Evolutionary conservation across 2,888 invertebrate species (phyloP).

Genomic region (Thymelicus acteon): DNA sequence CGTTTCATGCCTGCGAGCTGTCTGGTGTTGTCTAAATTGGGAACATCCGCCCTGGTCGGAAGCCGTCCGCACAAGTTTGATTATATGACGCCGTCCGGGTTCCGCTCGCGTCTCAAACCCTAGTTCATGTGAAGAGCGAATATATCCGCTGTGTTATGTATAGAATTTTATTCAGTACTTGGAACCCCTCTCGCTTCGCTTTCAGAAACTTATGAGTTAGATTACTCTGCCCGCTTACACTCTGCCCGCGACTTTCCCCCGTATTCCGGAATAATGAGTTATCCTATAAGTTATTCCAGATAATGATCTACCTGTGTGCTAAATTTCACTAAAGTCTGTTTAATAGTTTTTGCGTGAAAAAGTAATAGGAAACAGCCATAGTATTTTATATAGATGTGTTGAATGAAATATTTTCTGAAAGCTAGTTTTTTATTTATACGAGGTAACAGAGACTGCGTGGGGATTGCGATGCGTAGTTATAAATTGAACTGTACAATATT

Average conservation of each 20-base stretch:
- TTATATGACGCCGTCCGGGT: constrained; percentile 47
- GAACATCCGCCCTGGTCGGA: constrained; percentile 65
- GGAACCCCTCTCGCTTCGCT: background rate
- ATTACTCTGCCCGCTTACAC: too few species aligned
- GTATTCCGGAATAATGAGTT: too few species aligned
- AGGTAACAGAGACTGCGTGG: constrained; percentile 46
- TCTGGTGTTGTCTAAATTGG: constrained; percentile 69
- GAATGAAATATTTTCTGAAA: constrained; percentile 16
- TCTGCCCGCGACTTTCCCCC: too few species aligned
- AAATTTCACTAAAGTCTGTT: too few species aligned
- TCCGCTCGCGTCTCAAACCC: constrained; percentile 9
- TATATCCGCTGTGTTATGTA: background rate
- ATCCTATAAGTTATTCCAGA: too few species aligned
- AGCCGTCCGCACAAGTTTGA: constrained; percentile 58
- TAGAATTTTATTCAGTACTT: too few species aligned
- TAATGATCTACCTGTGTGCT: too few species aligned
- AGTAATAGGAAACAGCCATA: too few species aligned
- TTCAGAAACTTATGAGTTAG: too few species aligned
- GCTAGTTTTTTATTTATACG: constrained; percentile 42
- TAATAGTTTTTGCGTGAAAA: too few species aligned
- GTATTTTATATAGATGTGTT: too few species aligned
- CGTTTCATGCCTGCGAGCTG: constrained; percentile 55
- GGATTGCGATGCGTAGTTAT: constrained; percentile 62
- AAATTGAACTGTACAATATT: constrained; percentile 76
- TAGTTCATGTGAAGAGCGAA: constrained; percentile 9